Base-by-base conservation (phyloP, 2,797 vertebrate species). In the Diceros bicornis region DNA sequence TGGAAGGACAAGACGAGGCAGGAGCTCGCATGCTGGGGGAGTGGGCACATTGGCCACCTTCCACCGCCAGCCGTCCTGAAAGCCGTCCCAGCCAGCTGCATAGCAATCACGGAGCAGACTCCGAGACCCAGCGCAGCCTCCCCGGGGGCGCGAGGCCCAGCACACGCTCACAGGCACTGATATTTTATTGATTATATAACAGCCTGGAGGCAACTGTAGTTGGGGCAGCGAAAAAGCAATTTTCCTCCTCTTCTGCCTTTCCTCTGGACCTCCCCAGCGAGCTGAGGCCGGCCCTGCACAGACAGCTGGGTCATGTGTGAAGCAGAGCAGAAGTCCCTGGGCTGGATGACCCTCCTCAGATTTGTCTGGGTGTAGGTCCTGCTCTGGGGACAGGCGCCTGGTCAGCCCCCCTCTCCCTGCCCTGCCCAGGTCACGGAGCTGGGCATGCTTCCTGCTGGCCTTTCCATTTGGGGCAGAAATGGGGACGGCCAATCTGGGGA, bases 151-250 rank as follows among this genome's bases (percentile, higher is more conserved):
- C 1, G 1, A 1, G 88, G 88, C 95, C 41, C 13, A 1, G 34
- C 84, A 68, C 5, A 16, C 83, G 7, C 84, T 77, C 94, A 13
- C 57, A 89, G 88, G 92, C 94, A 77, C 88, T 91, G 96, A 96
- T 97, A 82, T 95, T 98, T 98, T 97, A 98, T 98, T 95, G 96
- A 98, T 97, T 93, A 91, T 6, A 0, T 34, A 86, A 97, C 91
- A 83, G 85, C 97, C 98, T 92, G 16, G 41, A 97, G 95, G 98
- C 66, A 11, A 44, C 86, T 77, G 85, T 0, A 23, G 85, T 87
- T 5, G 0, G 27, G 32, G 52, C 75, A 68, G 59, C 1, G 9
- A 62, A 77, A 95, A 81, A 97, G 69, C 88, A 34, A 83, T 96
- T 96, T 85, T 94, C 16, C 7, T 96, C 77, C 68, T 78, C 74